A percentile compares a stretch with the other conserved stretches of the same genome.
Evolutionary conservation across 2,113 vertebrate genomes (phyloP).

Genomic region (Nyctibius bracteatus): DNA sequence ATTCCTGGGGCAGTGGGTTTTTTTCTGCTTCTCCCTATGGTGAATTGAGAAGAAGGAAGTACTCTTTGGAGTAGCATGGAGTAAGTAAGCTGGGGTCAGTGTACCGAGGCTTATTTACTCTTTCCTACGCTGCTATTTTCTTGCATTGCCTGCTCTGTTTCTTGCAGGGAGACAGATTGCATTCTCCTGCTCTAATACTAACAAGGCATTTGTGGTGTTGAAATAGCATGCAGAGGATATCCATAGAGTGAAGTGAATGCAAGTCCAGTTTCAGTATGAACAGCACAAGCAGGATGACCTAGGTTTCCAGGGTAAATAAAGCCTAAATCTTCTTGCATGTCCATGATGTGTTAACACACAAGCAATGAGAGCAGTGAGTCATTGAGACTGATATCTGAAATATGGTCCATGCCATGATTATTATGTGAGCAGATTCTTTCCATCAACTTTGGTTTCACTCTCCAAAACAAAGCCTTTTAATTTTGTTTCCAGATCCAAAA

Average conservation of each 20-base stretch:
- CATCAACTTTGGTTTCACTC: background rate
- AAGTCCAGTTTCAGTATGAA: background rate
- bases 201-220: background rate
- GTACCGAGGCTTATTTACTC: background rate
- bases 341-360: background rate
- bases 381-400: background rate
- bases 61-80: background rate
- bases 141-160: background rate
- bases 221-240: background rate
- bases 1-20: background rate
- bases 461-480: background rate
- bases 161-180: background rate
- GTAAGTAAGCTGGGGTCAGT: background rate
- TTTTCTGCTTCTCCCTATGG: background rate
- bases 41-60: background rate
- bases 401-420: background rate
- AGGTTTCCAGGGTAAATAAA: background rate
- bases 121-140: background rate
- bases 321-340: background rate
- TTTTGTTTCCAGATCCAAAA: background rate
- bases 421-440: background rate
- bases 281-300: background rate
- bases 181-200: background rate
- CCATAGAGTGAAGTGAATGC: background rate
- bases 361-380: background rate